phyloP scores from a whole-genome alignment of 1,140 invertebrate species.

The Heliconius eleuchia region DNA sequence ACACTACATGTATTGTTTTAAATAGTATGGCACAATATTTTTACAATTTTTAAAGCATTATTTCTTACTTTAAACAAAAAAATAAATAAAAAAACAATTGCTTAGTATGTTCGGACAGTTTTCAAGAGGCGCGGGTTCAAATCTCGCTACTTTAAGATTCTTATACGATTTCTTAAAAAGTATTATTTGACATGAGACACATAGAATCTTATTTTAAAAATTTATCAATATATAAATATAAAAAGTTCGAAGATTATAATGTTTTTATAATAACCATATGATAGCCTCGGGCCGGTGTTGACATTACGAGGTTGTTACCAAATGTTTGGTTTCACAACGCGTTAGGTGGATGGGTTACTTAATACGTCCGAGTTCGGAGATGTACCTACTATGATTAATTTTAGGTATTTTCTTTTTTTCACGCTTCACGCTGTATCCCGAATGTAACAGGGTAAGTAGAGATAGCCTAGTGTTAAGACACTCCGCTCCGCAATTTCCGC shows the following conservation, averaged over 20 bases:
- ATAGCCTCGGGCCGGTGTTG: constrained; percentile 28
- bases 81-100: too few species aligned
- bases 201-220: background rate
- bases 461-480: background rate
- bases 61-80: too few species aligned
- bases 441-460: background rate
- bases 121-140: too few species aligned
- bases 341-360: constrained; percentile 31
- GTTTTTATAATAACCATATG: constrained; percentile 6
- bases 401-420: background rate
- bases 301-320: constrained; percentile 30
- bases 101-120: too few species aligned
- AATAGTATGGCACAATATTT: too few species aligned
- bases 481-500: too few species aligned
- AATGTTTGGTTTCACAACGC: constrained; percentile 32
- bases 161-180: too few species aligned
- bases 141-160: too few species aligned
- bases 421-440: too few species aligned
- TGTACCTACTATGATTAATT: constrained; percentile 12
- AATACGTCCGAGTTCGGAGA: constrained; percentile 20
- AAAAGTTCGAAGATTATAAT: background rate
- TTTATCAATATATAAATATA: background rate
- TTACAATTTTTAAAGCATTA: too few species aligned
- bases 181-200: too few species aligned
- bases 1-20: too few species aligned